These are phyloP conservation scores for Sebastes cheni DNA, from an alignment of 2,797 vertebrate genomes.

Conservation along the genomic window DNA sequence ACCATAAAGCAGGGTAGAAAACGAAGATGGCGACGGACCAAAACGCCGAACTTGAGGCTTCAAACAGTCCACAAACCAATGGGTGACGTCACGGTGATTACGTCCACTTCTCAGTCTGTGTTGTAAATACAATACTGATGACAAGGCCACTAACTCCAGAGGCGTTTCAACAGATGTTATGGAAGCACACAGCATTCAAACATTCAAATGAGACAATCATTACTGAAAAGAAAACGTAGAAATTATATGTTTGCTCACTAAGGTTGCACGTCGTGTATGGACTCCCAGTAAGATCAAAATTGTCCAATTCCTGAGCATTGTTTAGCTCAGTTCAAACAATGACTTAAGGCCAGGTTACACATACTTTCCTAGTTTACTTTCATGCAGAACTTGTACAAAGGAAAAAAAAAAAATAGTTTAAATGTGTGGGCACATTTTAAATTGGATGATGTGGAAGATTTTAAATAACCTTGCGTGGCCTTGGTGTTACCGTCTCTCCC, in stretches of 20 bases:
- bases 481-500: slow-evolving; percentile 25
- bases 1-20: no score
- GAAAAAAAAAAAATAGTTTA: neutral
- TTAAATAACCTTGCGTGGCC: slow-evolving; percentile 41
- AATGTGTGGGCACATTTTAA: slow-evolving; percentile 29
- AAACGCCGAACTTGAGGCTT: no score
- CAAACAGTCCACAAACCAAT: no score
- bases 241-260: neutral
- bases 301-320: no score
- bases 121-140: neutral
- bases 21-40: accelerated
- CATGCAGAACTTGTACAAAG: neutral
- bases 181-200: neutral
- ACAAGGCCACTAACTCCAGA: neutral
- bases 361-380: slow-evolving; percentile 1
- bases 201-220: neutral
- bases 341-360: neutral
- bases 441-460: slow-evolving; percentile 43
- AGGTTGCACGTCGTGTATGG: accelerated
- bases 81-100: no score
- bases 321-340: no score
- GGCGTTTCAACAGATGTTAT: neutral
- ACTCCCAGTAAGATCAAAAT: neutral
- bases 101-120: no score
- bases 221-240: neutral